Evolutionary conservation across 2,113 vertebrate genomes (phyloP).

Genomic region (Ifrita kowaldi): DNA sequence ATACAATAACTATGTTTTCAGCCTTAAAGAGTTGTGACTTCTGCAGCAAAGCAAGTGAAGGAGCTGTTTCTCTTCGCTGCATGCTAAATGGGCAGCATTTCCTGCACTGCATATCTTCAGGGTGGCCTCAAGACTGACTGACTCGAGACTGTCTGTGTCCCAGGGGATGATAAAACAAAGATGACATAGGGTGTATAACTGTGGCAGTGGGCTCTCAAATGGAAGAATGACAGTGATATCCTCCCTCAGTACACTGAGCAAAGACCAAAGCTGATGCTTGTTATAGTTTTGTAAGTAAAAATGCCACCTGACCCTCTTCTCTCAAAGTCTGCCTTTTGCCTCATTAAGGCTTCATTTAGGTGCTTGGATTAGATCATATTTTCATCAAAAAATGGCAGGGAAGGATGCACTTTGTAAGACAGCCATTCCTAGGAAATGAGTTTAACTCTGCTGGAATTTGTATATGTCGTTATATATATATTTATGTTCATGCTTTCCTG

Average conservation of each 20-base stretch:
- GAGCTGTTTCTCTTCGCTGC: background rate
- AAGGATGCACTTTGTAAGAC: background rate
- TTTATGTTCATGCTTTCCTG: background rate
- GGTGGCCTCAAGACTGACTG: background rate
- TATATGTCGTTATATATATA: rapidly evolving
- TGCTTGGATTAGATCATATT: background rate
- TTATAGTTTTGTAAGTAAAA: constrained; percentile 23
- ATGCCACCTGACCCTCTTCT: background rate
- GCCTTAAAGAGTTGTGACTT: constrained; percentile 1
- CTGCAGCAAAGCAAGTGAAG: background rate
- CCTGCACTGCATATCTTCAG: background rate
- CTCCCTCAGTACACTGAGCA: background rate
- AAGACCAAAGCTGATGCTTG: background rate
- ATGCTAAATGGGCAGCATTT: constrained; percentile 12
- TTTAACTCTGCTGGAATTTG: background rate
- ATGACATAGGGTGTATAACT: background rate
- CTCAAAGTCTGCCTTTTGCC: background rate
- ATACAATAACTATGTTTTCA: background rate
- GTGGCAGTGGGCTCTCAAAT: background rate
- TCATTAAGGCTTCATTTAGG: background rate
- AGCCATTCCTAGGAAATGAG: background rate
- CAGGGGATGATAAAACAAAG: constrained; percentile 10
- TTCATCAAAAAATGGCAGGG: background rate
- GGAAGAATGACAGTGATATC: background rate
- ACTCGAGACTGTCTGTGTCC: background rate